Conservation (phyloP, 1,140 invertebrate species). For the Asobara japonica region DNA sequence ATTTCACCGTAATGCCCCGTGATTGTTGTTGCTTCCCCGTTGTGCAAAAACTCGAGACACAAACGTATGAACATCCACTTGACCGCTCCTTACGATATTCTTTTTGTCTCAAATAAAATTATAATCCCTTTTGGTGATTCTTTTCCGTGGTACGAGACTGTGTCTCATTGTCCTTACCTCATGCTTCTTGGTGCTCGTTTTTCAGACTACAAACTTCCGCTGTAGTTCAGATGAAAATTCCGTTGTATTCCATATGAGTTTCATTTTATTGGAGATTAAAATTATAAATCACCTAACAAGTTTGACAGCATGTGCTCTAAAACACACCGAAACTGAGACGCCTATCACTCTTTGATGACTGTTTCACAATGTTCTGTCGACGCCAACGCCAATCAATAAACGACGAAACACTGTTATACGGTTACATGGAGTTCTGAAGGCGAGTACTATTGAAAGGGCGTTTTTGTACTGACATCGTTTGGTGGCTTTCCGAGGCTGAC, state of each 20-base stretch:
- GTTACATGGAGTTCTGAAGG: slow-evolving; percentile 1
- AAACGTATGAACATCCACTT: neutral
- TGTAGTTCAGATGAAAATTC: too few species aligned
- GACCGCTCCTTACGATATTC: neutral
- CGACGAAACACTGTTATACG: neutral
- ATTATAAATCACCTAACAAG: neutral
- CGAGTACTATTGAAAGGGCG: neutral
- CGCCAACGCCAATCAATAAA: slow-evolving; percentile 32
- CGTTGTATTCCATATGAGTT: neutral
- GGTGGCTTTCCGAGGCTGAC: neutral
- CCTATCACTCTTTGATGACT: neutral
- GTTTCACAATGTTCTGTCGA: neutral
- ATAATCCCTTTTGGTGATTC: neutral
- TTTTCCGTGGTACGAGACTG: neutral
- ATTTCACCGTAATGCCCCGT: slow-evolving; percentile 25
- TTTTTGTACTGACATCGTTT: slow-evolving; percentile 5
- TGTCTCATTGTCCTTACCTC: neutral
- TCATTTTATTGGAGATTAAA: neutral
- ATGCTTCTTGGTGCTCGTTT: neutral
- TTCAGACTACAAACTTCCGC: too few species aligned
- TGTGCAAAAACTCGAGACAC: neutral
- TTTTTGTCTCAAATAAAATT: neutral
- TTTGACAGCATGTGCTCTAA: slow-evolving; percentile 6
- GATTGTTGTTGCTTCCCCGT: slow-evolving; percentile 23
- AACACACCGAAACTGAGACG: slow-evolving; percentile 15